Evolutionary conservation across 2,113 vertebrate species (phyloP).

Genomic region (Eurystomus gularis): DNA sequence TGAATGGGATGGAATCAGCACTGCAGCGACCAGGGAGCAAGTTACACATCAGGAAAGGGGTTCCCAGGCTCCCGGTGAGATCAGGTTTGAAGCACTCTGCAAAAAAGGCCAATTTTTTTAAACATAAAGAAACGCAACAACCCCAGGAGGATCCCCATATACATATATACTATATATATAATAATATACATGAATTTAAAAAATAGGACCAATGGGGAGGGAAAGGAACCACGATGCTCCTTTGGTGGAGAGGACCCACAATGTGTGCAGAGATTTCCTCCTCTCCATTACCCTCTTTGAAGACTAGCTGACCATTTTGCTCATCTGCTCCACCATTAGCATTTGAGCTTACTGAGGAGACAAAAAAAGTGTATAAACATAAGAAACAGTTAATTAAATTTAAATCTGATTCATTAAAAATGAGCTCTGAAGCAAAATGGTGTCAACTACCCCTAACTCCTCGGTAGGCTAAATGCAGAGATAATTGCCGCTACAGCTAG

Average conservation of each 20-base stretch:
- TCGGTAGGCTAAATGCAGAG: not conserved
- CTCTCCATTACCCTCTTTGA: not conserved
- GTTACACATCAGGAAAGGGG: not conserved
- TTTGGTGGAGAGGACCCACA: not conserved
- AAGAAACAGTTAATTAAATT: not conserved
- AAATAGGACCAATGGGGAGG: not conserved
- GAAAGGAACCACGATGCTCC: not conserved
- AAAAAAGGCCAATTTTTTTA: not conserved
- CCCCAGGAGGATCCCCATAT: not conserved
- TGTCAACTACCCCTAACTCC: not conserved
- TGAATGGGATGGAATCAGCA: not conserved
- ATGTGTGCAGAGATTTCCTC: fast-evolving
- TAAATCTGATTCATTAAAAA: not conserved
- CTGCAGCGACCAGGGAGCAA: fast-evolving
- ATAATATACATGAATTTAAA: too few species aligned
- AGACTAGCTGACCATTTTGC: not conserved
- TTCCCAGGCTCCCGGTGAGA: not conserved
- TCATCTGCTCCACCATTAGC: not conserved
- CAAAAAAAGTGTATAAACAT: not conserved
- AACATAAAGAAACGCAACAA: not conserved
- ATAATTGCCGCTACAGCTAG: not conserved
- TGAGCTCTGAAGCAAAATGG: not conserved
- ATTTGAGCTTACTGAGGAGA: not conserved
- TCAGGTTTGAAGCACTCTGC: not conserved
- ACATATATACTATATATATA: too few species aligned